Conservation (phyloP, 1,140 invertebrate species). For the Pseudomyrmex pallidus region DNA sequence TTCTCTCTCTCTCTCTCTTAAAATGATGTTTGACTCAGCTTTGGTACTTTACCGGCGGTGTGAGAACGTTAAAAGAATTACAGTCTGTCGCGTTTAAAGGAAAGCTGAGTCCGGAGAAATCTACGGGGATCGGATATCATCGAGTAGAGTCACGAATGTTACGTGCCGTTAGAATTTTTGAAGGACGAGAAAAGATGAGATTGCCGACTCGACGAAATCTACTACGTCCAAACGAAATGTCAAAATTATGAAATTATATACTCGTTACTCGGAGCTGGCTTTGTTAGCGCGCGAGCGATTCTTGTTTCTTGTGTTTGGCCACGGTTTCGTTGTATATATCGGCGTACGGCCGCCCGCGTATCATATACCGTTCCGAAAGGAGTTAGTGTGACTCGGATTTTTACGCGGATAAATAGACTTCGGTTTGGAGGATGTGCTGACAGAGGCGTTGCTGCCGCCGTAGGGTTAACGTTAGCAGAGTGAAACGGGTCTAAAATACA, state of each 20-base stretch:
- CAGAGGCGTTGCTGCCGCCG: conserved; percentile 44
- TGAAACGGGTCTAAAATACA: conserved; percentile 66
- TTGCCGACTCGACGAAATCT: conserved; percentile 69
- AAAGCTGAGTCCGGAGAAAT: conserved; percentile 71
- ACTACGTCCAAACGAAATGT: conserved; percentile 31
- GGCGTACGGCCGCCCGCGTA: background rate
- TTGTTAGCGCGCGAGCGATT: conserved; percentile 1
- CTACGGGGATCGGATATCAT: conserved; percentile 62
- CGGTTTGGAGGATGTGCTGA: conserved; percentile 64
- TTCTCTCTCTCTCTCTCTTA: background rate
- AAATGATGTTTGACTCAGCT: conserved; percentile 45
- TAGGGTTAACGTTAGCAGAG: conserved; percentile 39
- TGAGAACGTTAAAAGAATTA: conserved; percentile 56
- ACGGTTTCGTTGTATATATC: background rate
- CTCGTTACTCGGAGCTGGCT: background rate
- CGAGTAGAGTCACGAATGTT: conserved; percentile 74
- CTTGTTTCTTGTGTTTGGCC: background rate
- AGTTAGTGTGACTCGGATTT: conserved; percentile 51
- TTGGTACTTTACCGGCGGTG: background rate
- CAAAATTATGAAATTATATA: conserved; percentile 60
- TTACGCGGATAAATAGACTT: conserved; percentile 51
- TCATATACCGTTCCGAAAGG: background rate
- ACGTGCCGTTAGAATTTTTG: conserved; percentile 67
- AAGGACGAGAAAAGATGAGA: conserved; percentile 69
- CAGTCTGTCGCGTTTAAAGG: conserved; percentile 45